These are phyloP conservation scores for Mormyrus lacerda DNA, from an alignment of 2,113 vertebrate species.

Conservation along the genomic window DNA sequence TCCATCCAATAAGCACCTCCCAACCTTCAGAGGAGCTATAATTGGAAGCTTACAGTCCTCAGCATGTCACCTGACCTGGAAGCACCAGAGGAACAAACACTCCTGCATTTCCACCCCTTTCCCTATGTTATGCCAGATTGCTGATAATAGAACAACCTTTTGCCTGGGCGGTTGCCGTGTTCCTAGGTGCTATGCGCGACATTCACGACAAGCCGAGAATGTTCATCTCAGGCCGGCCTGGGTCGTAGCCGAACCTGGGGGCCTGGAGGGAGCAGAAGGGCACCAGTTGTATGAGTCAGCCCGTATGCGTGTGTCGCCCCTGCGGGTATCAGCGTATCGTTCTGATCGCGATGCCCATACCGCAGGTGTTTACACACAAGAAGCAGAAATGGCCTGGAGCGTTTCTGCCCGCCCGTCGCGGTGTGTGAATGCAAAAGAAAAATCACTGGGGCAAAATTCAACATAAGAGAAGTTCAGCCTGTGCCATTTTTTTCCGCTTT, in stretches of 20 bases:
- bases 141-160: conserved; percentile 19
- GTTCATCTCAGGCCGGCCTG: background rate
- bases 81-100: background rate
- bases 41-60: conserved; percentile 5
- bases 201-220: background rate
- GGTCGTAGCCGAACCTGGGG: background rate
- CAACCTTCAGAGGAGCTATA: conserved; percentile 11
- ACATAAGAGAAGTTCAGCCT: background rate
- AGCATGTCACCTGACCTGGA: background rate
- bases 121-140: background rate
- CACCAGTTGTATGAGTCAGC: background rate
- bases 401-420: background rate
- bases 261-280: background rate
- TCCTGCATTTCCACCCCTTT: background rate
- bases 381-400: background rate
- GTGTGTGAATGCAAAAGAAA: background rate
- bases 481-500: background rate
- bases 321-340: background rate
- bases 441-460: background rate
- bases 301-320: background rate
- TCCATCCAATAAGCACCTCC: background rate
- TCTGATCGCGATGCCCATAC: background rate
- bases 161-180: background rate
- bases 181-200: background rate
- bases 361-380: background rate